Evolutionary conservation across 2,113 vertebrate genomes (phyloP).

Genomic region (Bufo gargarizans): DNA sequence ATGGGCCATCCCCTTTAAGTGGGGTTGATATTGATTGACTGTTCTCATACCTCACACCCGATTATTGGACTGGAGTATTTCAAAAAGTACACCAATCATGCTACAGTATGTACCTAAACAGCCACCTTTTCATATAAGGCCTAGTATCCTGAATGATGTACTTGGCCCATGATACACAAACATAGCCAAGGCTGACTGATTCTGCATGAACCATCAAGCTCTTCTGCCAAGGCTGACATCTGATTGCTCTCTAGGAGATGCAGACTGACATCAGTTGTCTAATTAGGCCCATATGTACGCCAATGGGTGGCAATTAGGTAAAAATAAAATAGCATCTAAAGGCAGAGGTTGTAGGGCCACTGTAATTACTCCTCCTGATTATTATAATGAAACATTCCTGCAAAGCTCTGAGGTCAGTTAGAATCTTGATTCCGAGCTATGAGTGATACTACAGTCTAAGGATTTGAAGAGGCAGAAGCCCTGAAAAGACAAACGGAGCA

Average conservation of each 20-base stretch:
- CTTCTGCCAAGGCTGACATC: not conserved
- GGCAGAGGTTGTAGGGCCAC: not conserved
- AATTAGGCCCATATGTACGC: not conserved
- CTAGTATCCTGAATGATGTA: not conserved
- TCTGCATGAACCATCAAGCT: not conserved
- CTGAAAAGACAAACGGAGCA: no score
- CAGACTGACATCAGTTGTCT: conserved; percentile 14
- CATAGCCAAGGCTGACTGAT: not conserved
- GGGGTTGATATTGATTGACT: not conserved
- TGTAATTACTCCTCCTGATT: conserved; percentile 4
- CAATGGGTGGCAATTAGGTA: not conserved
- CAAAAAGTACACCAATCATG: not conserved
- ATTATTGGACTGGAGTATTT: not conserved
- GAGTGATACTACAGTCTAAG: not conserved
- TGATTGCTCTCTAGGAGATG: conserved; percentile 3
- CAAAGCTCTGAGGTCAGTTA: not conserved
- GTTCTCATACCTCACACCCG: not conserved
- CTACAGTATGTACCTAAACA: not conserved
- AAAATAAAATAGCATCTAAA: not conserved
- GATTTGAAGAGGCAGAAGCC: no score
- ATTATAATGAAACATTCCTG: conserved; percentile 10
- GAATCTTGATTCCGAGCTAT: not conserved
- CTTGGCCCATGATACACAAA: not conserved
- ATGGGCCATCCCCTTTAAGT: not conserved
- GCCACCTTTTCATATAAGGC: not conserved